Base-by-base conservation (phyloP, 1,140 invertebrate genomes). In the Drosophila athabasca region DNA sequence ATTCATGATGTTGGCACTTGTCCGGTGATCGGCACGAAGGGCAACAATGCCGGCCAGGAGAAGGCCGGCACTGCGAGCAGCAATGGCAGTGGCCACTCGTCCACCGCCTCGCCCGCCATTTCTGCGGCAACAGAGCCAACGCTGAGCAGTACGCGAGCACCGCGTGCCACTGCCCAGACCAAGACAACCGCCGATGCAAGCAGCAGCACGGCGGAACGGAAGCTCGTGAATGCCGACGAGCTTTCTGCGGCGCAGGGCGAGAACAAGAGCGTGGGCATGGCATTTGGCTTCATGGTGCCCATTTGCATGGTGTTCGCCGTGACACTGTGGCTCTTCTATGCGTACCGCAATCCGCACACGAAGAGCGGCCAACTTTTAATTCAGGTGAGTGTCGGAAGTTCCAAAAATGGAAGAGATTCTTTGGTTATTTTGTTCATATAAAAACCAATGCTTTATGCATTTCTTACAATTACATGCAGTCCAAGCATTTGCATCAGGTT, bases 361-460 rank as follows among this genome's bases (percentile, higher is more conserved):
- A 93, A 96, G 22, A 98, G 98, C 67, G 99, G 99, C 65, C 98
- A 99, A 92, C 95, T 99, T 82, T 94, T 99, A 44, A 99, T 99
- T 79, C 97, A 97, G 94, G 98, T 99, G 93, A 94, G 77, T 59
- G 50, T 9, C 45, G 0, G 2, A 9, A 5, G 19, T 1, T 19
- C 13, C 13, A 3, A 15, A 0, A 22, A 8, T 3, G 24, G 4
- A 24, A 13, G 3, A 3, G 31, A 35, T 35, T 11, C 3, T 3
- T n/a, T 11, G 22, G 3, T 24, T 24, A 4, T 26, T 6, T 26
- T 26, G 5, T 26, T 5, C 5, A 26, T 7, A 2, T 8, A 4
- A 3, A 13, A 22, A 26, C 8, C 11, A 9, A 59, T 15, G 64
- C 24, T 46, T 26, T 52, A 6, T 72, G 41, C 15, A 39, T 41